These are phyloP conservation scores for Puntigrus tetrazona DNA, from an alignment of 2,113 vertebrate species.

Conservation along the genomic window DNA sequence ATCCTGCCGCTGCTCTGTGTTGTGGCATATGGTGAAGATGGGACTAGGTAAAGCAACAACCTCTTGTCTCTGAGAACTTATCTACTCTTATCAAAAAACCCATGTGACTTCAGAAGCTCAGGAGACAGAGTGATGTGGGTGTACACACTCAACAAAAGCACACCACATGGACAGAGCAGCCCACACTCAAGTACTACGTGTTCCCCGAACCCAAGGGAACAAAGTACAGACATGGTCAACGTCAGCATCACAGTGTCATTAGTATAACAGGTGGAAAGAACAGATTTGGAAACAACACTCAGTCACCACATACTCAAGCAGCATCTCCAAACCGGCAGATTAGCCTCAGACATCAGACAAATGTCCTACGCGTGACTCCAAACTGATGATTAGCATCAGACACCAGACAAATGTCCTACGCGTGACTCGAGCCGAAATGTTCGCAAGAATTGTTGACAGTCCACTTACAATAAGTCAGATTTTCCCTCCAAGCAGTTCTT, in stretches of 20 bases:
- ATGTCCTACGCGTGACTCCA: conserved; percentile 33
- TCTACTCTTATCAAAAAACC: neutral
- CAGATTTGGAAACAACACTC: conserved; percentile 55
- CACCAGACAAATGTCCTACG: conserved; percentile 38
- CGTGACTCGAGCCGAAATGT: conserved; percentile 16
- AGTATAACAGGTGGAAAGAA: conserved; percentile 52
- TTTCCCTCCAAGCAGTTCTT: neutral
- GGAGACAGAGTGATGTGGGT: neutral
- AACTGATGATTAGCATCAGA: conserved; percentile 30
- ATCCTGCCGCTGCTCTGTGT: neutral
- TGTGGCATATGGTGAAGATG: neutral
- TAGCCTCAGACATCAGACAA: conserved; percentile 31
- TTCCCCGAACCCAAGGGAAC: conserved; percentile 13
- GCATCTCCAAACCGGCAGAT: conserved; percentile 39
- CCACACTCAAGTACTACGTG: conserved; percentile 25
- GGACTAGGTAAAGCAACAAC: conserved; percentile 1
- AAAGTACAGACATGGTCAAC: conserved; percentile 16
- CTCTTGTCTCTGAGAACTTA: neutral
- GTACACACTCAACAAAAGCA: conserved; percentile 4
- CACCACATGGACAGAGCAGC: conserved; percentile 33
- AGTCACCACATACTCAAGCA: conserved; percentile 36
- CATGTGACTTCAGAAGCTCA: conserved; percentile 15
- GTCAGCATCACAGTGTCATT: conserved; percentile 43
- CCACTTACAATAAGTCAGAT: neutral
- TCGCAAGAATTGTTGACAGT: neutral